Evolutionary conservation across 37 sponge, comb jelly and placozoan species (phyloP), one percentile per base, ranked within the genome.

Genomic region (Axinella damicornis): DNA sequence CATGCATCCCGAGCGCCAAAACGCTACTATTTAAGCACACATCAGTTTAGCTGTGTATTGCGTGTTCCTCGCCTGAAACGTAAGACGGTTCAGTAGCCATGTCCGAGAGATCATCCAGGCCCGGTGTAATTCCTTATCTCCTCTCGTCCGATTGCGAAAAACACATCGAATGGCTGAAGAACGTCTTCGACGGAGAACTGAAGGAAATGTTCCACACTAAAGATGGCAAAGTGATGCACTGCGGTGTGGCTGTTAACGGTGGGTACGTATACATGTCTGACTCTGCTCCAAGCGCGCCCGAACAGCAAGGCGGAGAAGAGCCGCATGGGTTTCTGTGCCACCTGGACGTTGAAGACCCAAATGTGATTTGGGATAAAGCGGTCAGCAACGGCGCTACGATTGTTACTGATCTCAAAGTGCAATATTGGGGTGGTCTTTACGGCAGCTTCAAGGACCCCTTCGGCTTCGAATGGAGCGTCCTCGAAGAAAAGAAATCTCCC

Each of bases 341-440:
- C 27, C 9, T 90, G 9, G 81, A 90, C 0, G 33, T 64, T 59
- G 60, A 78, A 59, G 80, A 79, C 21, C 73, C 78, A 5, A 73
- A 74, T 2, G 53, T 20, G 0, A 28, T 84, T 21, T 90, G 90
- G 90, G 84, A 90, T 69, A 84, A 74, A 36, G 90, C 90, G 22
- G 35, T 72, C 22, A 74, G 33, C 53, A 84, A 80, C 40, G 90
- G 85, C 53, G 80, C 85, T 39, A 85, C 39, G 21, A 73, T 73
- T 0, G 36, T 53, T 0, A 31, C 39, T 27, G 80, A 85, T 32
- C 73, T 90, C 22, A 73, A 84, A 38, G 52, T 65, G 52, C 90
- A 90, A 61, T 74, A 16, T 24, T 90, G 85, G 85, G 90, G 90
- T 11, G 73, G 27, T 15, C 17, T 63, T 16, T 80, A 80, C 52